Base-by-base conservation (phyloP, 2,113 vertebrate species). In the Pangasianodon hypophthalmus region DNA sequence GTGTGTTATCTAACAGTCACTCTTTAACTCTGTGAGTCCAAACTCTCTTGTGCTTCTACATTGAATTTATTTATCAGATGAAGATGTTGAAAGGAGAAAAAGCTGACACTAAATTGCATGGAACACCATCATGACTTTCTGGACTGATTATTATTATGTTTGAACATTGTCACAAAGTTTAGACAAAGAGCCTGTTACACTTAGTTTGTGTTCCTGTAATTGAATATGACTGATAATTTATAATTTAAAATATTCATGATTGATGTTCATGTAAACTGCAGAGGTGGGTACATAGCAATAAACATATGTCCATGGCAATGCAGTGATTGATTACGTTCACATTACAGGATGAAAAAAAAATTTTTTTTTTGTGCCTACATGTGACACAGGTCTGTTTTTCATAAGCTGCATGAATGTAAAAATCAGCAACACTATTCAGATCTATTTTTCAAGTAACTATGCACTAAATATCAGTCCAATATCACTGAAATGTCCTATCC, bases 11-110 rank as follows among this genome's bases (percentile, higher is more conserved):
- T n/a, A 82, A 96, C 95, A 94, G 96, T 95, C 95, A 96, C 95
- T 91, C 50, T n/a, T 32, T 56, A 21, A 32, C 52, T 37, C 52
- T 83, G 81, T 1, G 52, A 62, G 56, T 62, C 56, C 32, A 84
- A 44, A 44, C 18, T 46, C 2, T 96, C 96, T 98, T 99, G 98
- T 98, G 97, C 98, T 98, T 99, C 90, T 95, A 90, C 64, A 89
- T 91, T 95, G 96, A 64, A 75, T 86, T 58, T 96, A 94, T 96
- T 95, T 95, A 96, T 96, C 95, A 97, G 95, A 96, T 85, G 93
- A 82, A 95, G 95, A 96, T 95, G 95, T 69, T 96, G 96, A 97
- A 95, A 96, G 96, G 96, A 89, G 3, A 48, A 84, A 96, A 92
- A 95, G 80, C 94, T 96, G 5, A 95, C 90, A 88, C 90, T 92